phyloP scores from a whole-genome alignment of 2,113 vertebrate species.

The Eretmochelys imbricata region DNA sequence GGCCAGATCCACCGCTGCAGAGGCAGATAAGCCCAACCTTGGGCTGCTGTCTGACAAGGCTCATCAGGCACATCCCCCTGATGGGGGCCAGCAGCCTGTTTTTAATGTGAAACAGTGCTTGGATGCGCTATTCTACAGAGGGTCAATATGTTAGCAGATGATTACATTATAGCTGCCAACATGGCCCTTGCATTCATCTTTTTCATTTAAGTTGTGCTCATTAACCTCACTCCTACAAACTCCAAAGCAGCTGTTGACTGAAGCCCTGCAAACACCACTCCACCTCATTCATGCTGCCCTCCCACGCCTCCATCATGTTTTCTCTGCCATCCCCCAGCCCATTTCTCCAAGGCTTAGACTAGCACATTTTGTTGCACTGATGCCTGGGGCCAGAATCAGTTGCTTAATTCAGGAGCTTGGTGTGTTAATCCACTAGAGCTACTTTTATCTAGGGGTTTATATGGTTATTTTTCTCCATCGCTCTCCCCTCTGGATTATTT shows the following conservation, averaged over 20 bases:
- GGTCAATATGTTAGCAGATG: background rate
- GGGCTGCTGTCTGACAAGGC: background rate
- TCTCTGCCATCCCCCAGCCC: fast-evolving
- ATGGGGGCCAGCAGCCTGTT: background rate
- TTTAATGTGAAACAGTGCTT: background rate
- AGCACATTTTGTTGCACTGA: background rate
- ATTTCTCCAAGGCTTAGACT: background rate
- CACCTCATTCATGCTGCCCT: background rate
- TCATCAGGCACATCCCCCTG: background rate
- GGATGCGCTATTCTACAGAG: background rate
- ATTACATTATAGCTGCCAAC: background rate
- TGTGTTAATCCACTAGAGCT: constrained; percentile 47
- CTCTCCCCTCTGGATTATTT: constrained; percentile 71
- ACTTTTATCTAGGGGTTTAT: constrained; percentile 62
- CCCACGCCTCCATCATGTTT: background rate
- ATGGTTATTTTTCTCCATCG: constrained; percentile 53
- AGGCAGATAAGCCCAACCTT: constrained; percentile 8
- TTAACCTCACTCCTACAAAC: background rate
- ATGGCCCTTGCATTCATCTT: background rate
- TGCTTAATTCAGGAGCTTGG: constrained; percentile 49
- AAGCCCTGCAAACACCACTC: background rate
- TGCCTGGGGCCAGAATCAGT: constrained; percentile 22
- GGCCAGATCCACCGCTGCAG: background rate
- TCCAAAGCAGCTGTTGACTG: background rate
- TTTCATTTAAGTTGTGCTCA: background rate